Evolutionary conservation across 2,888 invertebrate species (phyloP), one percentile per base, ranked within the genome.

Genomic region (Lysandra coridon): DNA sequence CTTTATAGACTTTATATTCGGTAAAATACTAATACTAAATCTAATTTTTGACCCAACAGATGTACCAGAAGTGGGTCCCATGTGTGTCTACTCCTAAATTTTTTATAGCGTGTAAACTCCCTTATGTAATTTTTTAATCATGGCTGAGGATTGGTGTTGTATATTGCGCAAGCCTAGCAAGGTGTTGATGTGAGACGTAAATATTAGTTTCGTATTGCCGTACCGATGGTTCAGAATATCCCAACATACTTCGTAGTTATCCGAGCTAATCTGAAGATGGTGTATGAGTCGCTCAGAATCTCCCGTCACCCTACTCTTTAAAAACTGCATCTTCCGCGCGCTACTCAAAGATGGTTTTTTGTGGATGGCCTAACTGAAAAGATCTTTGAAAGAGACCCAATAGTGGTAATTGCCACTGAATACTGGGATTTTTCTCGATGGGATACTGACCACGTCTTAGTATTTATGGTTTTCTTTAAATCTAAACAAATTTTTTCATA

Each of bases 151-250:
- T 74, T 44, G 74, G 23, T 74, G 49, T 74, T 74, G 73, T 44
- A 74, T 74, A 1, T 74, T 74, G 2, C 44, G 73, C 6, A 74
- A 2, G 2, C 73, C 73, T 74, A 74, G 44, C 73, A 74, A 74
- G 73, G 73, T 53, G 37, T 73, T 78, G 53, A 78, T 73, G 44
- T 78, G 78, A 17, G 78, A 78, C 10, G 73, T 57, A 80, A 81
- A 49, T 37, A 83, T 82, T 33, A 82, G 64, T 57, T 79, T 81
- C 78, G 62, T 81, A 53, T 82, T 82, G 62, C 81, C 81, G 17
- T 81, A 83, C 1, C 82, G 80, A 40, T 83, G 80, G n/a, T 81
- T 82, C 2, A 82, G 75, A 2, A 83, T 83, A 10, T 82, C 82
- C 82, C 83, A 82, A 73, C 81, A 81, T 1, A 76, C 81, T 76